Percentiles rank a stretch among this genome's conserved stretches.
Evolutionary conservation across 2,113 vertebrate species (phyloP).

Genomic region (Carassius carassius): DNA sequence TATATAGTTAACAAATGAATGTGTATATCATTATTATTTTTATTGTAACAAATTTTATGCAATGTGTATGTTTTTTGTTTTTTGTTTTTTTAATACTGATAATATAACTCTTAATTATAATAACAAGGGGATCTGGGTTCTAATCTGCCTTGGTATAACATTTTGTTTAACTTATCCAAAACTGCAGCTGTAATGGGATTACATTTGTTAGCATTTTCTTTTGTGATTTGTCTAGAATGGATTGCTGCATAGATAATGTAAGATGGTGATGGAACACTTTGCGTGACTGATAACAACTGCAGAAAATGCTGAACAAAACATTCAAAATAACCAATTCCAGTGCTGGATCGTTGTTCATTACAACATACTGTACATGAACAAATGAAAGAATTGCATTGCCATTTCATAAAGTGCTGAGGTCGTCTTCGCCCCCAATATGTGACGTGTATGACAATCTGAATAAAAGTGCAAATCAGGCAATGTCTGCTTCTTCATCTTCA

Average conservation of each 20-base stretch:
- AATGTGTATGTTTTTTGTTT: too few relatives aligned
- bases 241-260: neutral
- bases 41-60: too few relatives aligned
- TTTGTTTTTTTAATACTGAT: neutral
- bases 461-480: neutral
- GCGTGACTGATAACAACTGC: neutral
- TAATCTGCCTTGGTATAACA: neutral
- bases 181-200: neutral
- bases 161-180: neutral
- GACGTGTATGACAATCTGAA: neutral
- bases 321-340: neutral
- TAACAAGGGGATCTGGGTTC: neutral
- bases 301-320: neutral
- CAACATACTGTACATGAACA: neutral
- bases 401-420: neutral
- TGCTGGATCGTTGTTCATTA: neutral
- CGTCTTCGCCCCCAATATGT: neutral
- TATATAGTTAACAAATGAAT: neutral
- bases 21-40: too few relatives aligned
- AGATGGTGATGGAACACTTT: neutral
- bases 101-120: neutral
- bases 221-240: neutral
- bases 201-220: neutral
- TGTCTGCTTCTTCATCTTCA: neutral
- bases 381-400: neutral